Evolutionary conservation across 2,888 invertebrate species (phyloP).

Genomic region (Neoaliturus tenellus): DNA sequence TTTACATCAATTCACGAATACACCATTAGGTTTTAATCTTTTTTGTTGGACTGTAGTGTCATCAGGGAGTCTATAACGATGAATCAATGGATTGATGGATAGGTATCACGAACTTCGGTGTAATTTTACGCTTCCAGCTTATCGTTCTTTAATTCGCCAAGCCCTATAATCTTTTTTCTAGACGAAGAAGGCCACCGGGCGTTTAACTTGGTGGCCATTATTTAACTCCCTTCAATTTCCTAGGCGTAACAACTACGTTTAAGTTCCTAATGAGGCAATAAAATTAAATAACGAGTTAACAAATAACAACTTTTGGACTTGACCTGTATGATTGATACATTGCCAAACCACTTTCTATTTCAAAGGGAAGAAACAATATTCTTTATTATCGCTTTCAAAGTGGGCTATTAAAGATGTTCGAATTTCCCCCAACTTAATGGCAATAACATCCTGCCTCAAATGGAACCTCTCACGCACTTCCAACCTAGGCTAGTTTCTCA

Average conservation of each 20-base stretch:
- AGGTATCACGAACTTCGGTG: too few relatives aligned
- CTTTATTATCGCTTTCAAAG: slow-evolving; percentile 28
- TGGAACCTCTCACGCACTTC: slow-evolving; percentile 2
- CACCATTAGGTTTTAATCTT: too few relatives aligned
- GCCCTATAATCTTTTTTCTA: too few relatives aligned
- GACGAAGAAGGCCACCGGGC: too few relatives aligned
- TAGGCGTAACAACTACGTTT: background rate
- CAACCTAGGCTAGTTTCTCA: background rate
- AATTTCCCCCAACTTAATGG: slow-evolving; percentile 34
- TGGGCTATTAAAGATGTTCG: slow-evolving; percentile 37
- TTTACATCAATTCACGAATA: too few relatives aligned
- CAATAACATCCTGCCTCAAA: slow-evolving; percentile 18
- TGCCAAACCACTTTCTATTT: slow-evolving; percentile 41
- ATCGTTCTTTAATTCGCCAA: too few relatives aligned
- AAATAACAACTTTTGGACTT: background rate
- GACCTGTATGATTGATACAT: background rate
- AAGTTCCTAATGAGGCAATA: background rate
- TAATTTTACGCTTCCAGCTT: too few relatives aligned
- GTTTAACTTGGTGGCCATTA: background rate
- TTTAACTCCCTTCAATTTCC: background rate
- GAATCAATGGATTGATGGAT: too few relatives aligned
- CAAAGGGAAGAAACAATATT: slow-evolving; percentile 34
- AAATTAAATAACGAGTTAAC: background rate
- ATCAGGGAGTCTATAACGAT: too few relatives aligned
- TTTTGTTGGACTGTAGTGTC: too few relatives aligned